Base-by-base conservation (phyloP, 2,797 vertebrate species). In the Malurus leucopterus region DNA sequence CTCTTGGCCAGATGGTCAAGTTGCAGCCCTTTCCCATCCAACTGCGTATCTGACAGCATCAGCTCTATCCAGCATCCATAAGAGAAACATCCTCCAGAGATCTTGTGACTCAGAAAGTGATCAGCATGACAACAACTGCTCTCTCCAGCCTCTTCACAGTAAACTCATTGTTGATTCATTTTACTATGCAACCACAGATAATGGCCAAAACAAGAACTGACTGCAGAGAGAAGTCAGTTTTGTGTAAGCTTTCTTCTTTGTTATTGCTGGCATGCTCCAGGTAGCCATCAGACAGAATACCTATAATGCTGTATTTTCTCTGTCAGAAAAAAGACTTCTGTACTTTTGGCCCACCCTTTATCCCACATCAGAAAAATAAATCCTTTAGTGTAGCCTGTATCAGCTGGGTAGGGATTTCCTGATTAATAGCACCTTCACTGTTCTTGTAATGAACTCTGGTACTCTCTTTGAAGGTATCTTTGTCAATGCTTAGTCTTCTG, bases 381-480 rank as follows among this genome's bases (percentile, higher is more conserved):
- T 58, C 36, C 71, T 79, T 62, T 34, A 49, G 47, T 1, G 0
- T 49, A 69, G 17, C 51, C 82, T 23, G 40, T 91, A 80, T 50
- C 51, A 77, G 50, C 51, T 44, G 30, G 22, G 34, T 55, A 80
- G 64, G 49, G 49, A 84, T 77, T 77, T 92, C 54, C 65, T 75
- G 72, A 85, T 82, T 54, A 85, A 80, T 41, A 92, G 36, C 30
- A 54, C 17, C 26, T 83, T 84, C 11, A 41, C 8, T 86, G 75
- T 15, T 79, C 57, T 86, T 74, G 67, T 72, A 83, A 85, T 49
- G 36, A 89, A 87, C 1, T 9, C 59, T 55, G 71, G 29, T 79
- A 77, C 38, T 80, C 29, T 76, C 80, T 87, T 85, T 74, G 64
- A 85, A 93, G 54, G 41, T 30, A 84, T 46, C 65, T 92, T 88